Conservation (phyloP, 2,797 vertebrate genomes). For the Zalophus californianus region DNA sequence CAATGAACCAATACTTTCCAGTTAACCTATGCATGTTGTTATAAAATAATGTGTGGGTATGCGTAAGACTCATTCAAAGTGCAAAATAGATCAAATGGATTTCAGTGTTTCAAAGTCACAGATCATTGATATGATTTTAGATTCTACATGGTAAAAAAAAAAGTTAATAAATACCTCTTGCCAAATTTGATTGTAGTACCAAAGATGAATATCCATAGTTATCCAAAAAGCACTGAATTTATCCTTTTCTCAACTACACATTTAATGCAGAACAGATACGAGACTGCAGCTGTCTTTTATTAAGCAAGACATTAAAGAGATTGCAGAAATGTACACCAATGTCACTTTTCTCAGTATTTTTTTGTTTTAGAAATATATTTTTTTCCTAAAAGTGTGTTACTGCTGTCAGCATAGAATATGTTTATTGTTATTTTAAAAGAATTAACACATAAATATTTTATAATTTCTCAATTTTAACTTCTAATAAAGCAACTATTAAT, state of each 20-base stretch:
- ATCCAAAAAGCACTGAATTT: conserved; percentile 3
- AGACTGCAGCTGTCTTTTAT: neutral
- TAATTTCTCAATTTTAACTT: neutral
- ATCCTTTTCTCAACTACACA: neutral
- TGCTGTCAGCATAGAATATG: neutral
- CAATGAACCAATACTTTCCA: neutral
- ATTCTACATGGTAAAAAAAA: neutral
- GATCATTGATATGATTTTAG: neutral
- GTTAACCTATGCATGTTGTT: neutral
- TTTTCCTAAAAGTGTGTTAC: neutral
- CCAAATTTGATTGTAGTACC: neutral
- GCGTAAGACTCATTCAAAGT: neutral
- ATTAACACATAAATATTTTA: neutral
- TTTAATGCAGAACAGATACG: neutral
- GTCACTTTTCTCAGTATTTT: neutral
- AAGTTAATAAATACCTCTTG: neutral
- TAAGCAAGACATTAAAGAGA: neutral
- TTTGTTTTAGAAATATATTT: neutral
- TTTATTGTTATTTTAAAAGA: neutral
- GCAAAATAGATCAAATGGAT: neutral
- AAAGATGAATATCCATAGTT: neutral
- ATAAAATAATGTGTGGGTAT: neutral
- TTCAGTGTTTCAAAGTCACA: neutral
- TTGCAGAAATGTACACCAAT: neutral
- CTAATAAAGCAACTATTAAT: neutral